A percentile compares a stretch with the other conserved stretches of the same genome.
These are phyloP conservation scores for Egretta garzetta DNA, from an alignment of 2,113 vertebrate species.

Conservation along the genomic window DNA sequence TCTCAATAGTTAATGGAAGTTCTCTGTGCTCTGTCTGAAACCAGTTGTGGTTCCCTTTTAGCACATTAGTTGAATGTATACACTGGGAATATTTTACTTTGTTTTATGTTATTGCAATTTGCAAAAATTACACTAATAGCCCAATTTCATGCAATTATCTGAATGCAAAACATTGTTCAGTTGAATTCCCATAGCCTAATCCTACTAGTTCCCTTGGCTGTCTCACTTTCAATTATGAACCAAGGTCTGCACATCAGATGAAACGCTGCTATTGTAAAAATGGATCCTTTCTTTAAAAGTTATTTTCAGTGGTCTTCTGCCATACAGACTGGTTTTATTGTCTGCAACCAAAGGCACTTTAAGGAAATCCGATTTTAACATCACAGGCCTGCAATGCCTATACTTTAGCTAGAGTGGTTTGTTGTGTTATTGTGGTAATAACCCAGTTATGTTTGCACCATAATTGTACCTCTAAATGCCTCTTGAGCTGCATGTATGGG, in stretches of 20 bases:
- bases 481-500: neutral
- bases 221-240: constrained; percentile 38
- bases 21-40: neutral
- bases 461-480: constrained; percentile 5
- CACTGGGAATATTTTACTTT: constrained; percentile 40
- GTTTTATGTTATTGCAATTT: constrained; percentile 36
- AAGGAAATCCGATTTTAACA: constrained; percentile 22
- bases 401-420: neutral
- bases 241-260: neutral
- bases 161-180: constrained; percentile 41
- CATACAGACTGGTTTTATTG: neutral
- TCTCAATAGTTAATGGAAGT: constrained; percentile 1
- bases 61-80: constrained; percentile 11
- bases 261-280: constrained; percentile 15
- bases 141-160: constrained; percentile 57
- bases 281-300: neutral
- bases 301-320: constrained; percentile 6
- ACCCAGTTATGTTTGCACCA: neutral
- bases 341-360: neutral
- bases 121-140: constrained; percentile 44
- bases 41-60: neutral
- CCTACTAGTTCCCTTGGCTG: neutral
- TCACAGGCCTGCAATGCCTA: neutral
- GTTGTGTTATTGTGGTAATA: constrained; percentile 15
- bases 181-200: constrained; percentile 33